Evolutionary conservation across 23 tunicate species (phyloP), one percentile per base, ranked within the genome.

Genomic region (Trididemnum nubilum): DNA sequence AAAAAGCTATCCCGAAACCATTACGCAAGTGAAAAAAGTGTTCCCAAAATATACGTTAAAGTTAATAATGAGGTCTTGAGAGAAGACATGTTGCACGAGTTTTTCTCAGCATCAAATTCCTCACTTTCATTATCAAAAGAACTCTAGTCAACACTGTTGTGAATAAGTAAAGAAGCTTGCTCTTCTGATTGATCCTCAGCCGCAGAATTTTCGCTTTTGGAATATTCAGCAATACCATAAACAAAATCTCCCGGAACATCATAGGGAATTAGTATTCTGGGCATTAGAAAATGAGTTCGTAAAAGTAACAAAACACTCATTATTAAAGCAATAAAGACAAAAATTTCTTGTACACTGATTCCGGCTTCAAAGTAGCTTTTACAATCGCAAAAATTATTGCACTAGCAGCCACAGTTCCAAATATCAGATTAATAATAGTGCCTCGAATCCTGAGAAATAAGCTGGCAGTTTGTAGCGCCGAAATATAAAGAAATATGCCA

Each of bases 251-350:
- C 31, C 24, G 57, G 29, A 40, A 73, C 78, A 40, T n/a, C 58
- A 38, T 39, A 37, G 2, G 78, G 78, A 21, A 73, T 40, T 7
- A 73, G 15, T n/a, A n/a, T 22, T 38, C 39, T 73, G 21, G 78
- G 78, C 78, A 73, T 36, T 30, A 73, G 29, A 40, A 73, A 73
- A 39, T 22, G 39, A 2, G 78, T 73, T 73, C 78, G 58, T 3
- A 73, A 38, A 38, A 38, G 5, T 2, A n/a, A 2, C 28, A 73
- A 73, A 2, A 39, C 18, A 2, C 57, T 58, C 9, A 38, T 5
- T n/a, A n/a, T n/a, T 37, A 38, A 38, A 3, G 58, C 25, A 26
- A 73, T 15, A 28, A 73, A 73, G 2, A 38, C 2, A 37, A 39
- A 73, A 37, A 73, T 37, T 23, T 27, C 28, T 38, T 73, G 37